Percentiles rank a stretch among this genome's conserved stretches.
These are phyloP conservation scores for Lochmaea crataegi DNA, from an alignment of 2,888 invertebrate species.

Conservation along the genomic window DNA sequence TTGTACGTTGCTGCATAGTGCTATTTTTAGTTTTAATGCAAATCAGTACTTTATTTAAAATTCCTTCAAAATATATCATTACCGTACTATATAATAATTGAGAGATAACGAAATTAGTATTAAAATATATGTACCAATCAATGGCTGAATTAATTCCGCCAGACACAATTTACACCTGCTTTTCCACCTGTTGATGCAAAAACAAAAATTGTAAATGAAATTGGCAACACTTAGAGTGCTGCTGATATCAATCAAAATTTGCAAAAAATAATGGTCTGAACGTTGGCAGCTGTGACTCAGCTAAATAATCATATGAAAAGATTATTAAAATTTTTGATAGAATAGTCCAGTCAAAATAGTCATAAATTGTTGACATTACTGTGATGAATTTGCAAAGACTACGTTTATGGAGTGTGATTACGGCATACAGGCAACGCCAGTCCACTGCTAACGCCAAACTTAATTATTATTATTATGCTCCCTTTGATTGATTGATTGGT, in stretches of 20 bases:
- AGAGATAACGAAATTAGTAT: background rate
- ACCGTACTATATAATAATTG: no score
- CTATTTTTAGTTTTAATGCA: no score
- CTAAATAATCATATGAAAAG: background rate
- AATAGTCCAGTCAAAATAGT: background rate
- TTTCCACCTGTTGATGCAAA: constrained; percentile 16
- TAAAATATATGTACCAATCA: background rate
- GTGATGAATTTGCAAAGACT: no score
- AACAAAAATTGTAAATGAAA: constrained; percentile 13
- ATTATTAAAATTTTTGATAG: background rate
- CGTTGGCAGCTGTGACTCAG: constrained; percentile 9
- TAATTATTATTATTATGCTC: no score
- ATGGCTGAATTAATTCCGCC: background rate
- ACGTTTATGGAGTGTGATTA: no score
- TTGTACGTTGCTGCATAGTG: no score
- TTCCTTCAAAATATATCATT: no score
- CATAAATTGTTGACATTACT: no score
- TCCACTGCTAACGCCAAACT: no score
- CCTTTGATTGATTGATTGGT: no score
- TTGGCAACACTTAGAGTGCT: constrained; percentile 16
- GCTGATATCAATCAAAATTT: background rate
- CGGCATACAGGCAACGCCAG: no score
- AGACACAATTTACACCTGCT: constrained; percentile 8
- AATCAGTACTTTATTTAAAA: no score
- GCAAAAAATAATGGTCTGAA: background rate